These are phyloP conservation scores for Parazoanthus swiftii DNA, from an alignment of 92 coral and sea anemone species.

Conservation along the genomic window DNA sequence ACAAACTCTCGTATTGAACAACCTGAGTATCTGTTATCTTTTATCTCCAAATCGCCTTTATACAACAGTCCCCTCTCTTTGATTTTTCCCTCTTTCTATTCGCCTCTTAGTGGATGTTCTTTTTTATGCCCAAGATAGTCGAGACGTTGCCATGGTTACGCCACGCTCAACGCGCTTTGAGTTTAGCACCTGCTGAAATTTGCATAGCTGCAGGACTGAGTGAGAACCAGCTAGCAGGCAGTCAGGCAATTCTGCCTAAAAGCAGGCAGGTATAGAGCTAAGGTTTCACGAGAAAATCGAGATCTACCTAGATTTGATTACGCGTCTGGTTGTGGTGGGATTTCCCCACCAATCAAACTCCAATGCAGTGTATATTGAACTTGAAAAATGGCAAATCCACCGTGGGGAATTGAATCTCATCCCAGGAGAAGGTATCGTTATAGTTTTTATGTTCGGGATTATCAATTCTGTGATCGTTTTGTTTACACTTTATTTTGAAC, in stretches of 20 bases:
- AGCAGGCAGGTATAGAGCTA: not conserved
- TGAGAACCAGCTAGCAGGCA: not conserved
- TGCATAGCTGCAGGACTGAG: slow-evolving; percentile 32
- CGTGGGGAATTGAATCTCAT: slow-evolving; percentile 42
- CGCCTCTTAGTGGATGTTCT: slow-evolving; percentile 5
- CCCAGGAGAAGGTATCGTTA: slow-evolving; percentile 33
- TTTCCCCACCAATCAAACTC: not conserved
- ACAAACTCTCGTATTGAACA: not conserved
- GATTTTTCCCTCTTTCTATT: not conserved
- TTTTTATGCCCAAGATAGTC: slow-evolving; percentile 2
- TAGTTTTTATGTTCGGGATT: not conserved
- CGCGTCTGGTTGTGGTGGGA: not conserved
- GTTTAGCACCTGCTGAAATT: slow-evolving; percentile 37
- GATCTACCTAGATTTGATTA: not conserved
- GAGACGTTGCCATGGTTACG: slow-evolving; percentile 29
- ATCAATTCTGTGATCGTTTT: slow-evolving; percentile 16
- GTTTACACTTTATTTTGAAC: slow-evolving; percentile 3
- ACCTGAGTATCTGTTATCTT: slow-evolving; percentile 1
- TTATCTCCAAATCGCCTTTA: not conserved
- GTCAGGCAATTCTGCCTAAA: not conserved
- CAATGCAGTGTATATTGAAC: not conserved
- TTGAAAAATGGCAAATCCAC: slow-evolving; percentile 36
- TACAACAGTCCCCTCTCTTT: not conserved
- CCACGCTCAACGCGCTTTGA: slow-evolving; percentile 6
- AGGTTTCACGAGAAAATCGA: not conserved